phyloP scores from a whole-genome alignment of 2,888 invertebrate genomes.

The Andrena bicolor region DNA sequence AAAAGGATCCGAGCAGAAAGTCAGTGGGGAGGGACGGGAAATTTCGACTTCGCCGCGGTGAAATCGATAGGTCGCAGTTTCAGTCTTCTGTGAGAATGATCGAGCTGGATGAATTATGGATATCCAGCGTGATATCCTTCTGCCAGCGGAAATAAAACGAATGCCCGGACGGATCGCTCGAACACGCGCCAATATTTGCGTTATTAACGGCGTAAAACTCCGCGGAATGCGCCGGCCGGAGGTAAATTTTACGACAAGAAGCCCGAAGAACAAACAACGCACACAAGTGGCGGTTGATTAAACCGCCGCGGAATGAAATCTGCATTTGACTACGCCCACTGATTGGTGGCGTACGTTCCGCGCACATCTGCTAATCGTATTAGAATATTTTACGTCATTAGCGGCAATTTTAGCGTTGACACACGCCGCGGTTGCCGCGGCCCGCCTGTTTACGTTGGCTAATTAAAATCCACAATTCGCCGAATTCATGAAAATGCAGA shows the following conservation, averaged over 20 bases:
- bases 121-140: not conserved
- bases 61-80: too few relatives aligned
- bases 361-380: slow-evolving; percentile 43
- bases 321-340: slow-evolving; percentile 49
- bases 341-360: slow-evolving; percentile 44
- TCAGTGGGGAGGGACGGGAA: too few relatives aligned
- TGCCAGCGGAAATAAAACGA: slow-evolving; percentile 24
- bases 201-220: slow-evolving; percentile 46
- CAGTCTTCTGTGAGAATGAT: too few relatives aligned
- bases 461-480: slow-evolving; percentile 46
- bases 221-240: not conserved
- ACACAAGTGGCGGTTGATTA: slow-evolving; percentile 51
- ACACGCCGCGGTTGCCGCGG: not conserved
- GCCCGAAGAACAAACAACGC: slow-evolving; percentile 35
- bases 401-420: slow-evolving; percentile 43
- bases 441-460: slow-evolving; percentile 23
- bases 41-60: too few relatives aligned
- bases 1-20: not conserved
- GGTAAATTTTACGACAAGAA: slow-evolving; percentile 45
- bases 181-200: slow-evolving; percentile 50
- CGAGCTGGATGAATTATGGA: too few relatives aligned
- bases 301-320: slow-evolving; percentile 46
- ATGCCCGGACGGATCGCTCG: slow-evolving; percentile 3
- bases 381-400: slow-evolving; percentile 60
- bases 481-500: slow-evolving; percentile 31